Conservation (phyloP, 2,888 invertebrate species). For the Hydraecia micacea region DNA sequence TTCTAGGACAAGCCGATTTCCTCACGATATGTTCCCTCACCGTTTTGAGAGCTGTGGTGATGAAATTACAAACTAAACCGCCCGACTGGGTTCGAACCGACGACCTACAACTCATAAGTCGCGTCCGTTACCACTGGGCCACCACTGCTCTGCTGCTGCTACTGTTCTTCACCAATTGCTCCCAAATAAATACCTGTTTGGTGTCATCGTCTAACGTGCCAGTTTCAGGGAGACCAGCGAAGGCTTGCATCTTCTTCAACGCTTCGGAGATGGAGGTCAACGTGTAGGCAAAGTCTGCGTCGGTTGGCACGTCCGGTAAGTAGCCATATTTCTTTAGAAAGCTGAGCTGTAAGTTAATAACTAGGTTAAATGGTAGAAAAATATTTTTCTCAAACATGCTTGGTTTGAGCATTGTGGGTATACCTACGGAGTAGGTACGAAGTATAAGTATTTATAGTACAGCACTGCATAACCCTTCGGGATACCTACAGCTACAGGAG, state of each 20-base stretch:
- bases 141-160: no score
- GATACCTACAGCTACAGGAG: background rate
- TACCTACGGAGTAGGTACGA: background rate
- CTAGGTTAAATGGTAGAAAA: background rate
- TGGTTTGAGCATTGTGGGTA: no score
- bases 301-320: constrained; percentile 87
- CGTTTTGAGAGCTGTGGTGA: no score
- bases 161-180: background rate
- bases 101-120: no score
- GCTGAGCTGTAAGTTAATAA: constrained; percentile 84
- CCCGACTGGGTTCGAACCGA: no score
- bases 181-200: constrained; percentile 83
- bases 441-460: background rate
- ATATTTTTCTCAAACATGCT: no score
- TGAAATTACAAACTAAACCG: no score
- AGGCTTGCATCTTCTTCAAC: constrained; percentile 92
- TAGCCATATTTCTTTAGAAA: constrained; percentile 94
- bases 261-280: constrained; percentile 91
- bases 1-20: no score
- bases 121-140: no score
- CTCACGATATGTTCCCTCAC: no score
- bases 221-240: constrained; percentile 92
- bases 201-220: constrained; percentile 92
- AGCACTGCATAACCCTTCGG: background rate
- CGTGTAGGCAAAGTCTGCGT: constrained; percentile 91